A percentile compares a stretch with the other conserved stretches of the same genome.
phyloP scores from a whole-genome alignment of 2,797 vertebrate species.

The Anguilla obscura region DNA sequence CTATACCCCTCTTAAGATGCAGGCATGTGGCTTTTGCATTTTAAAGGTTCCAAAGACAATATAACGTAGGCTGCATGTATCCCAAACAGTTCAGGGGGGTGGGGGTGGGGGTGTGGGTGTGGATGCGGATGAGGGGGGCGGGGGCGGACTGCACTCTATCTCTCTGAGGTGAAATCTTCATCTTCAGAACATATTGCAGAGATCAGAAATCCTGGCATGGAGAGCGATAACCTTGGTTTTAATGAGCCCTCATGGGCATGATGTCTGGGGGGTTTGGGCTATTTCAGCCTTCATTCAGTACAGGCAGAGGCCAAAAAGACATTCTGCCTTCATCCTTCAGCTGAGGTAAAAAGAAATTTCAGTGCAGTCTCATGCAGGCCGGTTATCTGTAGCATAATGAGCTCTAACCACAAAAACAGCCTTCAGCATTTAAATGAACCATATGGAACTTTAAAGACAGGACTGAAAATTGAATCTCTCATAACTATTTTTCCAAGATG shows the following conservation, averaged over 20 bases:
- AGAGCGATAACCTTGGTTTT: slow-evolving; percentile 61
- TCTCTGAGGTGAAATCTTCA: slow-evolving; percentile 38
- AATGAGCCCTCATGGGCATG: slow-evolving; percentile 67
- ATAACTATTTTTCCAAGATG: background rate
- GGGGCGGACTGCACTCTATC: background rate
- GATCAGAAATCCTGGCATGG: slow-evolving; percentile 52
- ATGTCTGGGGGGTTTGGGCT: slow-evolving; percentile 38
- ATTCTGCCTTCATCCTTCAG: background rate
- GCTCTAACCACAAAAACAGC: background rate
- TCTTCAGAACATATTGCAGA: slow-evolving; percentile 47
- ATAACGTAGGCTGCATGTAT: slow-evolving; percentile 13
- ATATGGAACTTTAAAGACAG: background rate
- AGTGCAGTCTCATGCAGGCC: background rate
- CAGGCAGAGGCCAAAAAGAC: background rate
- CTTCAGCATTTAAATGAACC: background rate
- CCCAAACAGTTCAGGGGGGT: slow-evolving; percentile 13
- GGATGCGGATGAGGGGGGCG: background rate
- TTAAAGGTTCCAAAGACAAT: background rate
- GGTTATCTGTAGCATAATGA: no score
- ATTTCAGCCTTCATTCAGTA: slow-evolving; percentile 21
- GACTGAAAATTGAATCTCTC: background rate
- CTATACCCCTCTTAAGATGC: background rate
- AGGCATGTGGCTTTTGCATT: background rate
- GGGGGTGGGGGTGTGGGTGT: background rate
- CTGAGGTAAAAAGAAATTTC: slow-evolving; percentile 8